phyloP scores from a whole-genome alignment of 2,888 invertebrate genomes.

The Hypsopygia costalis region DNA sequence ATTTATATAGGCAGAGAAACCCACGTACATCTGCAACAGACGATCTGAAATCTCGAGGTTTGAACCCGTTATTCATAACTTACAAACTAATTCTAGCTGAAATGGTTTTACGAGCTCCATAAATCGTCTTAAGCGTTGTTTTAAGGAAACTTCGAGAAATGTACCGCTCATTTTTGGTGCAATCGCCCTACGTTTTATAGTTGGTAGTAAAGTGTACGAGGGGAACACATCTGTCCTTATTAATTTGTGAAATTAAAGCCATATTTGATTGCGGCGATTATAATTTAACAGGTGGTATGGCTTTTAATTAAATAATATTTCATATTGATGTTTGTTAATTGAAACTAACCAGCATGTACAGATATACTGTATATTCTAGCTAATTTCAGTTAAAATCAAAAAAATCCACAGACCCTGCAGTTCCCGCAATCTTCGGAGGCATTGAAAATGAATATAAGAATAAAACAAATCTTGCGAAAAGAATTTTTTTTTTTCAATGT shows the following conservation, averaged over 20 bases:
- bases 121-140: slow-evolving; percentile 51
- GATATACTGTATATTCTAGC: no score
- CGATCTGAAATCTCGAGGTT: not conserved
- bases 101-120: slow-evolving; percentile 58
- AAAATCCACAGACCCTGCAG: no score
- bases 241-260: not conserved
- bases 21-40: not conserved
- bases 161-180: slow-evolving; percentile 12
- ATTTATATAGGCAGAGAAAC: not conserved
- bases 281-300: no score
- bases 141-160: slow-evolving; percentile 28
- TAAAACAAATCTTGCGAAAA: no score
- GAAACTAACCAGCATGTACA: no score
- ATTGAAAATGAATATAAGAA: no score
- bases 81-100: slow-evolving; percentile 56
- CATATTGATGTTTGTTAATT: no score
- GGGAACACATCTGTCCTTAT: slow-evolving; percentile 1
- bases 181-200: slow-evolving; percentile 4
- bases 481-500: no score
- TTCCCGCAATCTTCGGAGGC: no score
- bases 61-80: slow-evolving; percentile 53
- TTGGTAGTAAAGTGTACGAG: slow-evolving; percentile 1
- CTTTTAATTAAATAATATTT: no score
- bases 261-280: not conserved
- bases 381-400: no score